Evolutionary conservation across 2,797 vertebrate genomes (phyloP).

Genomic region (Rhinoraja longicauda): DNA sequence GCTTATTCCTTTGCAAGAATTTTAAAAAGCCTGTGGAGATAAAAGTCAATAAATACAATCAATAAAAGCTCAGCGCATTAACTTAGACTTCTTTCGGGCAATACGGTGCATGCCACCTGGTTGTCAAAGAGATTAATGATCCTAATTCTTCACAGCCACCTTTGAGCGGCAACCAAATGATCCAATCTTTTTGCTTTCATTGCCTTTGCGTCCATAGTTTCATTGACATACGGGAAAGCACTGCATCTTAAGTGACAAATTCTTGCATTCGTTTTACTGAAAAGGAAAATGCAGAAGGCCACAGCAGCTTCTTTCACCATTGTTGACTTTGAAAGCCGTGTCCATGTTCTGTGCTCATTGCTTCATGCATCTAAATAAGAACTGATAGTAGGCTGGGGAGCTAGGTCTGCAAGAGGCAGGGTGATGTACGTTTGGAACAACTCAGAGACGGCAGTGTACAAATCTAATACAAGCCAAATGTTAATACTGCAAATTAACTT

Average conservation of each 20-base stretch:
- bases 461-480: not conserved
- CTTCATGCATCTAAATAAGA: not conserved
- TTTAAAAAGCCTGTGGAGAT: not conserved
- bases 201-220: not conserved
- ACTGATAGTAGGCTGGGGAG: not conserved
- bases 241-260: not conserved
- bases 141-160: not conserved
- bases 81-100: not conserved
- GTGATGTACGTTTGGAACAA: not conserved
- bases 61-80: conserved; percentile 9
- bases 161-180: not conserved
- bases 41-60: conserved; percentile 5
- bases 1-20: conserved; percentile 6
- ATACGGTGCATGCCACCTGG: not conserved
- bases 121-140: not conserved
- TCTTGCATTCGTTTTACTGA: not conserved
- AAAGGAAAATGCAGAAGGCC: not conserved
- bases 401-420: not conserved
- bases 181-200: not conserved
- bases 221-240: not conserved
- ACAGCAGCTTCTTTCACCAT: not conserved
- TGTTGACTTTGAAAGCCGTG: not conserved
- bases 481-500: not conserved
- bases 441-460: not conserved
- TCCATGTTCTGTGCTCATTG: not conserved